These are phyloP conservation scores for Mesoligia furuncula DNA, from an alignment of 2,888 invertebrate genomes.

Conservation along the genomic window DNA sequence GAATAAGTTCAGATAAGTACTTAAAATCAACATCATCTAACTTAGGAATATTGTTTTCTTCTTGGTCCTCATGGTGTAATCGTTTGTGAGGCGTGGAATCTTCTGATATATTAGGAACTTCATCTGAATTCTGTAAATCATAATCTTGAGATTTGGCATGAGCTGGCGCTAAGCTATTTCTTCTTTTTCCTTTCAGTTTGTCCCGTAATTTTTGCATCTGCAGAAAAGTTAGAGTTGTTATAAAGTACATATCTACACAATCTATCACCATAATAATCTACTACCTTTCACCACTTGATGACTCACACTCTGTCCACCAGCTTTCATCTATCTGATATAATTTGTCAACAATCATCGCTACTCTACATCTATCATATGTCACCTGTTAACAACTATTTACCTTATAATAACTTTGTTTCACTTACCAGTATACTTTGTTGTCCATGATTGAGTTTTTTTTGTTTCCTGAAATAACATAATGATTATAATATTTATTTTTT, in stretches of 20 bases:
- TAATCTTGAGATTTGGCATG: constrained; percentile 44
- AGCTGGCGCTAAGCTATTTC: constrained; percentile 54
- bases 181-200: constrained; percentile 63
- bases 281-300: not conserved
- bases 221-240: constrained; percentile 29
- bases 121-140: constrained; percentile 58
- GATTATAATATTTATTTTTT: not conserved
- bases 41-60: constrained; percentile 51
- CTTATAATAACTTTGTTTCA: constrained; percentile 14
- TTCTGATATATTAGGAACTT: constrained; percentile 45
- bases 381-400: not conserved
- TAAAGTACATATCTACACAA: not conserved
- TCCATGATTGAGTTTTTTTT: constrained; percentile 8
- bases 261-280: not conserved
- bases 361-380: no score
- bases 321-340: not conserved
- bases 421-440: constrained; percentile 36
- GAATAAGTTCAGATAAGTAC: constrained; percentile 84
- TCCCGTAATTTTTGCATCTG: constrained; percentile 72
- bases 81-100: constrained; percentile 17
- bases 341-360: not conserved
- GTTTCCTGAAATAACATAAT: constrained; percentile 39
- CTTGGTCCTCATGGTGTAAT: constrained; percentile 42
- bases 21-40: constrained; percentile 80
- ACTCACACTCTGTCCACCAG: not conserved